Conservation (phyloP, 2,797 vertebrate species). For the Sylvilagus floridanus region DNA sequence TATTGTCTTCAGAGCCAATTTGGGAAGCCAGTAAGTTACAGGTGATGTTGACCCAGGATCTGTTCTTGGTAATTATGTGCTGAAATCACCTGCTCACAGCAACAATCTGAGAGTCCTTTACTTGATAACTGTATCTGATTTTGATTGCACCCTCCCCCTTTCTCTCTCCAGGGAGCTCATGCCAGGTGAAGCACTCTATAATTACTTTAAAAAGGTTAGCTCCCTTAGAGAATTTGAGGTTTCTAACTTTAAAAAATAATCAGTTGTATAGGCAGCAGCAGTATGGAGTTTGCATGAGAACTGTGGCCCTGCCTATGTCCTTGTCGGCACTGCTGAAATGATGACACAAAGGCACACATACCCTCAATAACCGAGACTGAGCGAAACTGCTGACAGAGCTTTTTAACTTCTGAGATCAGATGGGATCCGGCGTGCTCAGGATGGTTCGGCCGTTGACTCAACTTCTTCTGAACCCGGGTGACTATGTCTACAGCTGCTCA, state of each 20-base stretch:
- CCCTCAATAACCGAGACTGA: not conserved
- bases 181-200: not conserved
- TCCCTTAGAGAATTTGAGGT: not conserved
- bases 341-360: not conserved
- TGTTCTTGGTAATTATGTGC: not conserved
- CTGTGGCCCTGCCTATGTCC: not conserved
- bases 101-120: not conserved
- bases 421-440: too few relatives aligned
- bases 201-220: not conserved
- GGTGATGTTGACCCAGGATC: not conserved
- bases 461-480: not conserved
- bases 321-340: not conserved
- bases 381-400: not conserved
- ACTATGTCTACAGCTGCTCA: not conserved
- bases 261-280: not conserved
- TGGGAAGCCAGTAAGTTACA: not conserved
- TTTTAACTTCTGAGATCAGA: not conserved
- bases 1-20: not conserved
- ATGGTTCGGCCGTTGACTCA: not conserved
- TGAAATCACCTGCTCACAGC: not conserved
- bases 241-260: not conserved
- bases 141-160: not conserved
- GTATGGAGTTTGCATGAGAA: not conserved
- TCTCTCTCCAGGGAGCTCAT: not conserved
- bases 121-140: slow-evolving; percentile 3